These are phyloP conservation scores for Mesorhabditis sp. DNA, from an alignment of 2,888 invertebrate species.

Conservation along the genomic window DNA sequence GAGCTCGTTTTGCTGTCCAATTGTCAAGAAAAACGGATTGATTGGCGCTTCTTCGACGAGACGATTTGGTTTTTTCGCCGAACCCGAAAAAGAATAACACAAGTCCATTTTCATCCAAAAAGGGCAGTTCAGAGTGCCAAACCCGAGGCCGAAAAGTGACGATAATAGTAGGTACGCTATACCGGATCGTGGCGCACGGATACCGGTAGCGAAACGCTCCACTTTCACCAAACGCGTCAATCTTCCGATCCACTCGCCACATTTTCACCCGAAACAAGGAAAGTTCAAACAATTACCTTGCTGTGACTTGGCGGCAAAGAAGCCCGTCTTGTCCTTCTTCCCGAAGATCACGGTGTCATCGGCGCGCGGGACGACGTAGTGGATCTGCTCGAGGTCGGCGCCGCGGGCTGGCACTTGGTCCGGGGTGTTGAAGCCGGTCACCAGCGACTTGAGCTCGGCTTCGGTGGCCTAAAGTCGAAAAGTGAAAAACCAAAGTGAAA, in stretches of 20 bases:
- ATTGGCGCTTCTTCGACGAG: too few species aligned
- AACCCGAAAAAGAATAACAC: background rate
- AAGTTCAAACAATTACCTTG: slow-evolving; percentile 25
- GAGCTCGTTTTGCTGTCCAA: too few species aligned
- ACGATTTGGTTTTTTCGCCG: background rate
- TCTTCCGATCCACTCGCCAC: too few species aligned
- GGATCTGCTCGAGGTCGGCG: slow-evolving; percentile 50
- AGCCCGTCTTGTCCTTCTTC: slow-evolving; percentile 56
- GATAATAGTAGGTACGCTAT: too few species aligned
- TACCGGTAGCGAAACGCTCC: too few species aligned
- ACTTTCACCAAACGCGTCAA: too few species aligned
- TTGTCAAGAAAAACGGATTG: too few species aligned
- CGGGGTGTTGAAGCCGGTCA: slow-evolving; percentile 43
- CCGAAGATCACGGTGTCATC: slow-evolving; percentile 58
- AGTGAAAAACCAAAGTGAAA: background rate
- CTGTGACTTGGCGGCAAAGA: slow-evolving; percentile 56
- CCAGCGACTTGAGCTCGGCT: slow-evolving; percentile 49
- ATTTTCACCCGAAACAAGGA: too few species aligned
- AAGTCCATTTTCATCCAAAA: too few species aligned
- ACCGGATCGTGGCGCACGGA: too few species aligned
- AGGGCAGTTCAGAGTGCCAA: too few species aligned
- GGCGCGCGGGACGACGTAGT: slow-evolving; percentile 57
- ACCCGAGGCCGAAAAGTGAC: too few species aligned
- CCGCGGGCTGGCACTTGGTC: slow-evolving; percentile 37
- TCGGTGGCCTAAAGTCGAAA: slow-evolving; percentile 46